Conservation (phyloP, 2,888 invertebrate genomes). For the Brachypalpus laphriformis region DNA sequence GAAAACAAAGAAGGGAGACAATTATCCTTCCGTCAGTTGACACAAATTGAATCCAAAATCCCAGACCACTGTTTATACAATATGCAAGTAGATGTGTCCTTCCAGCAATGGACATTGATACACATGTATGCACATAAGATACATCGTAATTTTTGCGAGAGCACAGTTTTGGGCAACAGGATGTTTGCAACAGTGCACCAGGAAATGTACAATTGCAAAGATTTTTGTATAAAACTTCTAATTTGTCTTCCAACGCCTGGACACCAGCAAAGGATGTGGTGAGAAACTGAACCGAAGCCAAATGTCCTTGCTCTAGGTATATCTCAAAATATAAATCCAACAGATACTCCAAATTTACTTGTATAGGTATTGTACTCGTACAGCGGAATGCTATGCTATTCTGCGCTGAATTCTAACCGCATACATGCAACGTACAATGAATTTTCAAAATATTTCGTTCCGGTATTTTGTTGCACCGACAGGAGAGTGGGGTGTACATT, state of each 20-base stretch:
- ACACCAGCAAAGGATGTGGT: not conserved
- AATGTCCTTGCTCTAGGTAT: not conserved
- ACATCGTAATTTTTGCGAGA: conserved; percentile 1
- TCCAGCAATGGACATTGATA: conserved; percentile 27
- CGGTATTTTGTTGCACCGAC: conserved; percentile 41
- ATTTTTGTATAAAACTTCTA: conserved; percentile 55
- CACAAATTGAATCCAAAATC: conserved; percentile 57
- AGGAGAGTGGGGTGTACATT: not conserved
- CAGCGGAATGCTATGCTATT: not conserved
- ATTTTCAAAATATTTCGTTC: conserved; percentile 58
- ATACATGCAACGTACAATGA: conserved; percentile 51
- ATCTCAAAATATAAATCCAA: not conserved
- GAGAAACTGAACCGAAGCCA: not conserved
- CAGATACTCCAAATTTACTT: conserved; percentile 21
- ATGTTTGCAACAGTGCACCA: conserved; percentile 43
- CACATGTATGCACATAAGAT: conserved; percentile 21
- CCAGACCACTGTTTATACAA: conserved; percentile 31
- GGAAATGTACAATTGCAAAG: conserved; percentile 48
- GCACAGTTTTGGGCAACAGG: conserved; percentile 40
- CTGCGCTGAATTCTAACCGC: conserved; percentile 11
- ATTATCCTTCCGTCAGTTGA: conserved; percentile 22
- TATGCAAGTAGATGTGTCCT: conserved; percentile 47
- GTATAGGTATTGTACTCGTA: not conserved
- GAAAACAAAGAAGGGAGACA: conserved; percentile 22
- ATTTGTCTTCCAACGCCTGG: conserved; percentile 43